phyloP scores from a whole-genome alignment of 2,888 invertebrate species.

The Gandaritis pyraliata region DNA sequence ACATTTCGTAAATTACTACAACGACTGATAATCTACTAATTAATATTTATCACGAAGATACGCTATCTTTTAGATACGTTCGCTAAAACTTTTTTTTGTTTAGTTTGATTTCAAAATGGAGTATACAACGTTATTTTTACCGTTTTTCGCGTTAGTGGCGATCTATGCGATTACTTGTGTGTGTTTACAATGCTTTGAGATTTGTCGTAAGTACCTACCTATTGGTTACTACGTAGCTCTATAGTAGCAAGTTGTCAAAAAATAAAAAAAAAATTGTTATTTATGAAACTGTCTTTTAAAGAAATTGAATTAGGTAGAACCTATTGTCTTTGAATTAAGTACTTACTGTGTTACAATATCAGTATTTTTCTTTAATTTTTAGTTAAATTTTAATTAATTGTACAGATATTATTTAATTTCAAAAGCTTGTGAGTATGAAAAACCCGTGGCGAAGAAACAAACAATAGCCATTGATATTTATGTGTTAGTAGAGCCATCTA shows the following conservation, averaged over 20 bases:
- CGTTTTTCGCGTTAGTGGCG: slow-evolving; percentile 50
- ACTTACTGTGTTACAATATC: too few species aligned
- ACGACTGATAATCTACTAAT: slow-evolving; percentile 24
- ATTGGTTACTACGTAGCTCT: background rate
- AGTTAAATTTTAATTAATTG: too few species aligned
- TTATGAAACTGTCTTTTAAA: too few species aligned
- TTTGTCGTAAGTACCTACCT: slow-evolving; percentile 56
- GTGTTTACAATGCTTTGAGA: slow-evolving; percentile 60
- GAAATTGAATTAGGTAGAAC: too few species aligned
- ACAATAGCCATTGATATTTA: background rate
- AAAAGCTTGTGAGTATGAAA: too few species aligned
- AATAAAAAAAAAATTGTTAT: too few species aligned
- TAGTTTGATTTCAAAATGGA: slow-evolving; percentile 47
- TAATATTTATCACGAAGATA: slow-evolving; percentile 24
- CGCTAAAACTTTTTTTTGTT: slow-evolving; percentile 32
- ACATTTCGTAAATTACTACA: background rate
- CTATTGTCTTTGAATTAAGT: too few species aligned
- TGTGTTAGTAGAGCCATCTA: slow-evolving; percentile 9
- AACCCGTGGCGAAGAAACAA: too few species aligned
- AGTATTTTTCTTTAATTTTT: too few species aligned
- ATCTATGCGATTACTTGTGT: slow-evolving; percentile 61
- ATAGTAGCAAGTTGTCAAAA: too few species aligned
- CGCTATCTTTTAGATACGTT: slow-evolving; percentile 36
- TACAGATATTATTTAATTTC: too few species aligned
- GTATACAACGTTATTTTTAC: slow-evolving; percentile 47